Conservation (phyloP, 2,797 vertebrate species). For the Rhabdophis nuchalis region DNA sequence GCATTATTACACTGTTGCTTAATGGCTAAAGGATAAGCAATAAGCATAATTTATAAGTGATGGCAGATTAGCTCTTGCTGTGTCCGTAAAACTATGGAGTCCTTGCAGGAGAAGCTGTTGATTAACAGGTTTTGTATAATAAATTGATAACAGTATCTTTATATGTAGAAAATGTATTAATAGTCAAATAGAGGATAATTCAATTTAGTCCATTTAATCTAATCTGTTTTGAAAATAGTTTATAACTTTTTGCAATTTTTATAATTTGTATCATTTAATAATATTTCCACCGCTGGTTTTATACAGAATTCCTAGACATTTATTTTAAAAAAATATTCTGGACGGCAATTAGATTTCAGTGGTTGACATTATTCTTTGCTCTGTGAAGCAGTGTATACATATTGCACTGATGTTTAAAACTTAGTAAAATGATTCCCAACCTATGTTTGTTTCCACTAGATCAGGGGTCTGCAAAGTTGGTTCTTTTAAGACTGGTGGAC, state of each 20-base stretch:
- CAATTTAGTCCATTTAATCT: background rate
- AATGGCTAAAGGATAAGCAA: background rate
- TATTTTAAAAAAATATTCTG: background rate
- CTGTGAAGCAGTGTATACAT: background rate
- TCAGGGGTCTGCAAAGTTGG: too few species aligned
- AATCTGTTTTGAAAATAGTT: background rate
- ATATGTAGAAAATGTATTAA: background rate
- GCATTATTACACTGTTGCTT: constrained; percentile 7
- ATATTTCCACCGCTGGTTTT: background rate
- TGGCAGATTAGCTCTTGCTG: background rate
- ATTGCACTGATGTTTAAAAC: background rate
- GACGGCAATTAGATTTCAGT: background rate
- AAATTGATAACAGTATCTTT: background rate
- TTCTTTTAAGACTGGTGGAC: too few species aligned
- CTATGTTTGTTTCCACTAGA: too few species aligned
- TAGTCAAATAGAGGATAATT: background rate
- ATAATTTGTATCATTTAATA: background rate
- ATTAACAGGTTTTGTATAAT: constrained; percentile 3
- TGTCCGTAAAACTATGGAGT: constrained; percentile 13
- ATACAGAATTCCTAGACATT: constrained; percentile 30
- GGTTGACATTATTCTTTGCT: background rate
- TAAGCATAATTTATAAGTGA: background rate
- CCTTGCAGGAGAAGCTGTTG: background rate
- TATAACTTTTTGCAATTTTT: background rate
- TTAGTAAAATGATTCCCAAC: background rate